Percentiles rank a stretch among this genome's conserved stretches.
Evolutionary conservation across 2,888 invertebrate genomes (phyloP).

Genomic region (Phengaris alcon): DNA sequence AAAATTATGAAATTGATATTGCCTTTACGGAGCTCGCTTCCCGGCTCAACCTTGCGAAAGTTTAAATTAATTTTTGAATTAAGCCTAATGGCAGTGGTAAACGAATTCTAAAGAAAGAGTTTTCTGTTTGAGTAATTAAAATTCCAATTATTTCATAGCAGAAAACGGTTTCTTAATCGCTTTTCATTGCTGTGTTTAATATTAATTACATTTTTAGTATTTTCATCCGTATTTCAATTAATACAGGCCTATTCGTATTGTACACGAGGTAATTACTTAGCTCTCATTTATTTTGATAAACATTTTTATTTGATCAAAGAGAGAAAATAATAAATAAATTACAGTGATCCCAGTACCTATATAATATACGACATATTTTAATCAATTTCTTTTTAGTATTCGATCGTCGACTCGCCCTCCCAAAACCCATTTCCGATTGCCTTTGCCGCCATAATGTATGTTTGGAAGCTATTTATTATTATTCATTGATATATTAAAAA

Average conservation of each 20-base stretch:
- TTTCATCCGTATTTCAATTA: slow-evolving; percentile 30
- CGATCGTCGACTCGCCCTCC: slow-evolving; percentile 44
- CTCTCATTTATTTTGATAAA: neutral
- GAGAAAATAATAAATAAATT: slow-evolving; percentile 10
- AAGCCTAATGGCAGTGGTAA: slow-evolving; percentile 76
- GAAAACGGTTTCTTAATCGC: slow-evolving; percentile 64
- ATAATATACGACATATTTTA: slow-evolving; percentile 32
- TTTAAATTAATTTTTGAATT: slow-evolving; percentile 80
- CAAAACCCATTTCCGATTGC: slow-evolving; percentile 47
- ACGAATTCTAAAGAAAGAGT: slow-evolving; percentile 74
- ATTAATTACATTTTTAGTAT: slow-evolving; percentile 39
- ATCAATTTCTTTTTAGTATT: slow-evolving; percentile 49
- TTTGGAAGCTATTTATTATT: slow-evolving; percentile 25
- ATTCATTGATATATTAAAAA: slow-evolving; percentile 9
- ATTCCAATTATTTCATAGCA: slow-evolving; percentile 68
- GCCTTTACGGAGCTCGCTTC: slow-evolving; percentile 71
- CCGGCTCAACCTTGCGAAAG: slow-evolving; percentile 74
- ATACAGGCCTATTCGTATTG: slow-evolving; percentile 6
- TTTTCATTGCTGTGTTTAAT: slow-evolving; percentile 52
- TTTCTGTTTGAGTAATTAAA: slow-evolving; percentile 67
- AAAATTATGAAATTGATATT: slow-evolving; percentile 81
- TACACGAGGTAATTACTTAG: neutral
- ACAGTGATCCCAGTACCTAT: neutral
- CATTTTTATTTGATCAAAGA: slow-evolving; percentile 4
- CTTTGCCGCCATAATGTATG: slow-evolving; percentile 40